Percentiles rank a stretch among this genome's conserved stretches.
phyloP scores from a whole-genome alignment of 2,888 invertebrate genomes.

The Melanostoma scalare region DNA sequence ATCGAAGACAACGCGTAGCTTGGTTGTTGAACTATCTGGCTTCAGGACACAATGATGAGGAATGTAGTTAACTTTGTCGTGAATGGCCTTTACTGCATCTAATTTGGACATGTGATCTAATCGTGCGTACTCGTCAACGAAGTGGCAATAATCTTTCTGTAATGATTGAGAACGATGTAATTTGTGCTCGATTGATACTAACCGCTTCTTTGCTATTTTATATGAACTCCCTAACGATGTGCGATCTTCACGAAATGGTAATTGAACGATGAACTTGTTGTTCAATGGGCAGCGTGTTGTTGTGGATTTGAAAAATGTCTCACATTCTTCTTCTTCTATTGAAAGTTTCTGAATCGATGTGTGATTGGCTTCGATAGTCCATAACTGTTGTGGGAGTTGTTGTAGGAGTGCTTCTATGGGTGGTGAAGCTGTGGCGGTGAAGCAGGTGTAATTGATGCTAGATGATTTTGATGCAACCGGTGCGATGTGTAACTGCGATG shows the following conservation, averaged over 20 bases:
- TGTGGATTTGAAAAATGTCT: constrained; percentile 15
- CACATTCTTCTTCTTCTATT: constrained; percentile 16
- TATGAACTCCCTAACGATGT: constrained; percentile 30
- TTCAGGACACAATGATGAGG: constrained; percentile 32
- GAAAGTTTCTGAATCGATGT: not conserved
- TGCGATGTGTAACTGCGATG: constrained; percentile 14
- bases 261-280: constrained; percentile 11
- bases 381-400: constrained; percentile 8
- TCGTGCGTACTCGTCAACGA: constrained; percentile 25
- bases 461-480: constrained; percentile 11
- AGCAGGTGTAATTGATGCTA: constrained; percentile 9
- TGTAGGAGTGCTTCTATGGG: constrained; percentile 14
- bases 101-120: constrained; percentile 21
- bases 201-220: constrained; percentile 23
- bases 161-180: constrained; percentile 32
- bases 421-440: constrained; percentile 7
- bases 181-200: constrained; percentile 39
- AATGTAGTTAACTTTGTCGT: constrained; percentile 21
- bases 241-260: constrained; percentile 30
- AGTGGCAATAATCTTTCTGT: constrained; percentile 29
- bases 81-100: constrained; percentile 28
- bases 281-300: constrained; percentile 16
- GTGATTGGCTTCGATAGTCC: constrained; percentile 4
- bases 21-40: constrained; percentile 22
- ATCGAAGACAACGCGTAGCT: constrained; percentile 12